Percentiles rank a stretch among this genome's conserved stretches.
Evolutionary conservation across 1,140 invertebrate species (phyloP).

Genomic region (Psix sp.): DNA sequence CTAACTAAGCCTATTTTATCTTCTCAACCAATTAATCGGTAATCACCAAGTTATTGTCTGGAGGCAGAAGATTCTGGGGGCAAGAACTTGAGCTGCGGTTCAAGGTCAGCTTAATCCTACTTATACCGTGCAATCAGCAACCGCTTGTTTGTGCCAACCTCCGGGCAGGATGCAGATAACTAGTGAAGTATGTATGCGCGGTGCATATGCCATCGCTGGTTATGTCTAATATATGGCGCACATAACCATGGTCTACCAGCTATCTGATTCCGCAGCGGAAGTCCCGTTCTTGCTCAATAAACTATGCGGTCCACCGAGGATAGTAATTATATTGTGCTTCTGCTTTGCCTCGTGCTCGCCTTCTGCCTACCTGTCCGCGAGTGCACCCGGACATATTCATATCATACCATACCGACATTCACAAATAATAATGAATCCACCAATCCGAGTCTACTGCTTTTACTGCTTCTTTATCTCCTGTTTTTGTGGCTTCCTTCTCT

Average conservation of each 20-base stretch:
- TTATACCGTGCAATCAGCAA: conserved; percentile 26
- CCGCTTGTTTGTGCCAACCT: conserved; percentile 14
- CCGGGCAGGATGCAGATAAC: conserved; percentile 35
- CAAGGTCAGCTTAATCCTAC: background rate
- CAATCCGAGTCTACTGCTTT: conserved; percentile 1
- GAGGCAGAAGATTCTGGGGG: background rate
- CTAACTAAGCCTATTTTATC: conserved; percentile 17
- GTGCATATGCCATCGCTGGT: conserved; percentile 49
- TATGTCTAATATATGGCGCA: conserved; percentile 45
- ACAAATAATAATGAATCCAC: conserved; percentile 36
- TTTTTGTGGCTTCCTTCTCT: background rate
- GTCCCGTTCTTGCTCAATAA: conserved; percentile 70
- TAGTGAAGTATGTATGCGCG: conserved; percentile 36
- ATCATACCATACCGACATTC: conserved; percentile 3
- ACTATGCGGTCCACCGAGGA: conserved; percentile 62
- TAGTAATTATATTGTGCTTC: conserved; percentile 52
- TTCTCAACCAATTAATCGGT: conserved; percentile 26
- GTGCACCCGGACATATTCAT: conserved; percentile 19
- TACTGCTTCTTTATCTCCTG: conserved; percentile 5
- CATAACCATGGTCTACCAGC: conserved; percentile 19
- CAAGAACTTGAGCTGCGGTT: background rate
- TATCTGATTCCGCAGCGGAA: conserved; percentile 68
- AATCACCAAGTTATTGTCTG: conserved; percentile 29
- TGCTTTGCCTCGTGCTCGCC: conserved; percentile 5
- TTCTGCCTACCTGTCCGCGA: conserved; percentile 25